A percentile compares a stretch with the other conserved stretches of the same genome.
Evolutionary conservation across 2,888 invertebrate species (phyloP).

Genomic region (Agrilus cyanescens): DNA sequence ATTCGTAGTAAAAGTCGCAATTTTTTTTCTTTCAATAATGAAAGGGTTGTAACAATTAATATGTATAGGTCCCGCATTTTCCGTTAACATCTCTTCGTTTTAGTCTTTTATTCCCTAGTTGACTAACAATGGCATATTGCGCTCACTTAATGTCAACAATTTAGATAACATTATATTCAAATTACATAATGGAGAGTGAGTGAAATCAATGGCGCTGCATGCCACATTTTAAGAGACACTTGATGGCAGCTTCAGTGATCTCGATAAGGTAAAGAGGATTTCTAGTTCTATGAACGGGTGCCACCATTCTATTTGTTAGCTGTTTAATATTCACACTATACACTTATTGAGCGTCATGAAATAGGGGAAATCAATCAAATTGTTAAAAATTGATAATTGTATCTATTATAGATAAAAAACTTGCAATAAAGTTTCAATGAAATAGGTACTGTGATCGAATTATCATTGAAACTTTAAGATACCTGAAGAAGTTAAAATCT

Average conservation of each 20-base stretch:
- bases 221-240: constrained; percentile 28
- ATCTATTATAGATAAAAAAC: too few relatives aligned
- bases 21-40: too few relatives aligned
- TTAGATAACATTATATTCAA: constrained; percentile 26
- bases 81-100: too few relatives aligned
- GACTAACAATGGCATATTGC: background rate
- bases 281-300: constrained; percentile 6
- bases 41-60: too few relatives aligned
- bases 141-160: constrained; percentile 15
- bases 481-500: too few relatives aligned
- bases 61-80: too few relatives aligned
- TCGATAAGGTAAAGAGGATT: constrained; percentile 26
- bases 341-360: background rate
- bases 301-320: background rate
- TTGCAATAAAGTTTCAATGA: too few relatives aligned
- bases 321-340: constrained; percentile 2
- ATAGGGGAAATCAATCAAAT: background rate
- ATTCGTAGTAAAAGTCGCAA: too few relatives aligned
- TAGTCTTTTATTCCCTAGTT: too few relatives aligned
- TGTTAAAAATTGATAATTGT: background rate
- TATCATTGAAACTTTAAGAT: too few relatives aligned
- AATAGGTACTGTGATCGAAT: too few relatives aligned
- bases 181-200: constrained; percentile 20
- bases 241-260: constrained; percentile 31
- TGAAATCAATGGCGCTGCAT: constrained; percentile 25